Conservation (phyloP, 1,140 invertebrate species). For the Bombus confusus region DNA sequence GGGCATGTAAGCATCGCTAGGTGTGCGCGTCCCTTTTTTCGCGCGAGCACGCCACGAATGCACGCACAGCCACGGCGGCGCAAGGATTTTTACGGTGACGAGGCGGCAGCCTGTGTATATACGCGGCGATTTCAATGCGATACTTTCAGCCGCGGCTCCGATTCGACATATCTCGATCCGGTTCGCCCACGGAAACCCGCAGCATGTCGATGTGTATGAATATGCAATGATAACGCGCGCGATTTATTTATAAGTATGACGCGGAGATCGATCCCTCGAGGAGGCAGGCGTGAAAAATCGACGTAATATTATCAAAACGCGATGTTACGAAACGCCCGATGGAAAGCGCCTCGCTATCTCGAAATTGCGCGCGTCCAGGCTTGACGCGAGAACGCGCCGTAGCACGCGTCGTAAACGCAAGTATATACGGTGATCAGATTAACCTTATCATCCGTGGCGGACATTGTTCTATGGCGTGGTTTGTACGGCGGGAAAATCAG, state of each 20-base stretch:
- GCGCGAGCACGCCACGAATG: conserved; percentile 7
- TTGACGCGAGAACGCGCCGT: no score
- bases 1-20: conserved; percentile 51
- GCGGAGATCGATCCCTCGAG: conserved; percentile 63
- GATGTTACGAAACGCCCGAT: conserved; percentile 46
- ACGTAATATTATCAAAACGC: conserved; percentile 51
- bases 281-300: conserved; percentile 56
- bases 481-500: no score
- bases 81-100: conserved; percentile 57
- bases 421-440: conserved; percentile 11
- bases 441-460: neutral
- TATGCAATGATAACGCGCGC: conserved; percentile 74
- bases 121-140: conserved; percentile 65
- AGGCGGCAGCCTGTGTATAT: neutral
- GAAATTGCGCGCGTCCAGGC: conserved; percentile 16
- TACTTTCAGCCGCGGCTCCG: conserved; percentile 67
- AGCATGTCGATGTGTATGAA: conserved; percentile 68
- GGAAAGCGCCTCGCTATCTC: conserved; percentile 49
- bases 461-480: no score
- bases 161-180: conserved; percentile 76
- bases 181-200: conserved; percentile 71
- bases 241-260: conserved; percentile 74
- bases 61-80: conserved; percentile 10
- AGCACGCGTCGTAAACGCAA: neutral
- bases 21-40: conserved; percentile 40